These are phyloP conservation scores for Dolichomitus sp. DNA, from an alignment of 2,888 invertebrate species.

Conservation along the genomic window DNA sequence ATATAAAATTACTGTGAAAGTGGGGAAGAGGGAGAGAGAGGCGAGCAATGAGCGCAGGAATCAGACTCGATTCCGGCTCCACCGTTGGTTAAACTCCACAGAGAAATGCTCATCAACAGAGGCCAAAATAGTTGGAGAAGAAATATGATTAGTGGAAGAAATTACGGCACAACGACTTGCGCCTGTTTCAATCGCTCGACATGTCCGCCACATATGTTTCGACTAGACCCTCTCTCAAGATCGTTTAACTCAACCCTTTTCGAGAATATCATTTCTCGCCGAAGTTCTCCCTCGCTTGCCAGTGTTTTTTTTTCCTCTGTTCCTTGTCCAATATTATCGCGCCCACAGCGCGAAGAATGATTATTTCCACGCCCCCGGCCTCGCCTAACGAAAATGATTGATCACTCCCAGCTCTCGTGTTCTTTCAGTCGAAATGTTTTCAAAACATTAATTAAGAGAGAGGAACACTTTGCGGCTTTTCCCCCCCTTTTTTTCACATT, in stretches of 20 bases:
- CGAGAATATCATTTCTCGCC: conserved; percentile 63
- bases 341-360: conserved; percentile 65
- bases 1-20: not conserved
- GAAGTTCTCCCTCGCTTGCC: conserved; percentile 10
- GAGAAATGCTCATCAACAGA: not conserved
- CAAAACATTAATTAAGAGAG: conserved; percentile 79
- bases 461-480: conserved; percentile 64
- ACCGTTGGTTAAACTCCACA: not conserved
- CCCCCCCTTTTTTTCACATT: conserved; percentile 33
- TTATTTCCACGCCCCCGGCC: conserved; percentile 70
- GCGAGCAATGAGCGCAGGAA: not conserved
- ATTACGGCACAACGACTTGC: not conserved
- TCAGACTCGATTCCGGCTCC: no score
- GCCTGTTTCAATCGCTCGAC: conserved; percentile 14
- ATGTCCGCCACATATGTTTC: conserved; percentile 43
- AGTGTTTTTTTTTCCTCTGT: conserved; percentile 13
- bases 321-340: conserved; percentile 58
- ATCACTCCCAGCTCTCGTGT: conserved; percentile 62
- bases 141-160: conserved; percentile 20
- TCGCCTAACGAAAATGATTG: conserved; percentile 72
- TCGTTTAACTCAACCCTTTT: conserved; percentile 58
- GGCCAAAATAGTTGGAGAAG: not conserved
- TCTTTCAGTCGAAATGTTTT: conserved; percentile 66
- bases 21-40: not conserved
- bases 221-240: conserved; percentile 4